These are phyloP conservation scores for Ammodytes marinus DNA, from an alignment of 2,113 vertebrate species.

Conservation along the genomic window DNA sequence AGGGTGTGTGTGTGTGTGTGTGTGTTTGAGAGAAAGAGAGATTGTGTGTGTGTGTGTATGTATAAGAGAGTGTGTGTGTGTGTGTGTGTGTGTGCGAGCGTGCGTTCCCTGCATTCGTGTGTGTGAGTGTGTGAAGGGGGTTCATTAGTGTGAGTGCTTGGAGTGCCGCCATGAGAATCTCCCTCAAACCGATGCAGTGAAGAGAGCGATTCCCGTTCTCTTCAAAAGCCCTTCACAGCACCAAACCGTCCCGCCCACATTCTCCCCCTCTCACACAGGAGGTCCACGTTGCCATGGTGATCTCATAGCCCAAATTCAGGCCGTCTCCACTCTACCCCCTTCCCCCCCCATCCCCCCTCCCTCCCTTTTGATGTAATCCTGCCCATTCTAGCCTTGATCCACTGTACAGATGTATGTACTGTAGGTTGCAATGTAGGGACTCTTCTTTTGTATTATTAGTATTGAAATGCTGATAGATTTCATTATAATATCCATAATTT, in stretches of 20 bases:
- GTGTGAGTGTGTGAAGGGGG: constrained; percentile 33
- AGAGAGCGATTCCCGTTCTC: constrained; percentile 63
- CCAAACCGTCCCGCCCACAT: constrained; percentile 62
- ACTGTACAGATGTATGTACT: constrained; percentile 22
- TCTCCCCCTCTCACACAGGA: constrained; percentile 51
- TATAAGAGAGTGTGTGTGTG: no score
- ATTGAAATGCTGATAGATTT: background rate
- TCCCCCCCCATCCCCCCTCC: no score
- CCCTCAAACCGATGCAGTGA: constrained; percentile 37
- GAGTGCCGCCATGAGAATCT: constrained; percentile 51
- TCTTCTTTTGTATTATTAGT: background rate
- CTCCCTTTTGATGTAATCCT: constrained; percentile 45
- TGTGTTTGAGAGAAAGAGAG: no score
- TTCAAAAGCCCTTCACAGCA: constrained; percentile 49
- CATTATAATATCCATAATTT: background rate
- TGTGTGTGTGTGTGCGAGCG: constrained; percentile 16
- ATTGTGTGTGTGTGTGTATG: no score
- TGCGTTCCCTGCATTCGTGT: constrained; percentile 1
- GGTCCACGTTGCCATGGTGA: constrained; percentile 79
- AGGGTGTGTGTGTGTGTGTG: no score
- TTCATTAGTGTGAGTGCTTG: constrained; percentile 56
- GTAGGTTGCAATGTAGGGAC: constrained; percentile 18
- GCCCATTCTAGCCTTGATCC: constrained; percentile 18
- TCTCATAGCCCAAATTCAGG: constrained; percentile 60
- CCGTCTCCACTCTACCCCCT: constrained; percentile 59